Base-by-base conservation (phyloP, 2,797 vertebrate genomes). In the Echeneis naucrates region DNA sequence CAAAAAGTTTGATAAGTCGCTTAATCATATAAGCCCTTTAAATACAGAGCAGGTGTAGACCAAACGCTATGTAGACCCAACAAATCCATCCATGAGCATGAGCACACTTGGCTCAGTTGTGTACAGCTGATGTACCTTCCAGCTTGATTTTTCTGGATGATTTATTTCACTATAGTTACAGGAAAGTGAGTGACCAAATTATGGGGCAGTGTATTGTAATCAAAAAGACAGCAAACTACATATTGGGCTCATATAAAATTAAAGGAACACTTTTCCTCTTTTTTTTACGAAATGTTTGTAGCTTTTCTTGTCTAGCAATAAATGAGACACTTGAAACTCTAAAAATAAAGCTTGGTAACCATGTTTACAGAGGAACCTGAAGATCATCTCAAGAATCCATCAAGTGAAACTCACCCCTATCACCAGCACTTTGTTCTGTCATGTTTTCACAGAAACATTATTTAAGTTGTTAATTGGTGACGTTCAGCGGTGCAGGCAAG, bases 61-160 rank as follows among this genome's bases (percentile, higher is more conserved):
- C n/a, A n/a, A n/a, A n/a, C n/a, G n/a, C n/a, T n/a, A n/a, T n/a
- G n/a, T n/a, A n/a, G n/a, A n/a, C n/a, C n/a, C n/a, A n/a, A n/a
- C n/a, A n/a, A n/a, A n/a, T n/a, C n/a, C n/a, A n/a, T n/a, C n/a
- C n/a, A n/a, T n/a, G n/a, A n/a, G n/a, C n/a, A n/a, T n/a, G n/a
- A n/a, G n/a, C n/a, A n/a, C n/a, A n/a, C n/a, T n/a, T n/a, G n/a
- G n/a, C n/a, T n/a, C n/a, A n/a, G n/a, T n/a, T n/a, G n/a, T n/a
- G n/a, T n/a, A n/a, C 40, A 21, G 40, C 40, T 62, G 65, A 23
- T 54, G 38, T 44, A 33, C 44, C 30, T 55, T 61, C 73, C 52
- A 50, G 48, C 64, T 48, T 42, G 9, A 71, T 73, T 81, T 80
- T 57, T 62, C 53, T 19, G 35, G 42, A 40, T 72, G 26, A 66